These are phyloP conservation scores for Pionites leucogaster DNA, from an alignment of 2,113 vertebrate species.

Conservation along the genomic window DNA sequence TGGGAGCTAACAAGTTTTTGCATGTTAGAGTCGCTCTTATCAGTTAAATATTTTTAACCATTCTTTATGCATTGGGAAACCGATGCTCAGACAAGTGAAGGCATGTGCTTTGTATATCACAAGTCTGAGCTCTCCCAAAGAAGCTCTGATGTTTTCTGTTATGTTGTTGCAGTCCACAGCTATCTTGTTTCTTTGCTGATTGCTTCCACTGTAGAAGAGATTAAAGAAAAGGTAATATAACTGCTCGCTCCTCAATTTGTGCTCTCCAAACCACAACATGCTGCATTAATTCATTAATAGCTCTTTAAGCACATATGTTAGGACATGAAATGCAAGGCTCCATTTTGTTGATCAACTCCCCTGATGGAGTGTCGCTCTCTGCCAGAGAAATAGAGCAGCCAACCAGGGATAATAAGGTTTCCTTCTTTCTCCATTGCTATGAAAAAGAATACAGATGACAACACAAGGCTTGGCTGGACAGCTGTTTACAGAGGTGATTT, in stretches of 20 bases:
- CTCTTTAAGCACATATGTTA: neutral
- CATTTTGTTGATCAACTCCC: accelerated
- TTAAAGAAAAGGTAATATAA: neutral
- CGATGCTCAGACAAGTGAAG: neutral
- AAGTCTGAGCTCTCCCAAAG: neutral
- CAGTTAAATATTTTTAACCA: neutral
- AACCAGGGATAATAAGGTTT: neutral
- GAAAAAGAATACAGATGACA: neutral
- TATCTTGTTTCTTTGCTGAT: neutral
- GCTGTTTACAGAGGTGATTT: neutral
- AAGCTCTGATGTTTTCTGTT: neutral
- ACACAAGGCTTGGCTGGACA: neutral
- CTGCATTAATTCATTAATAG: neutral
- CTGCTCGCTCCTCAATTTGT: neutral
- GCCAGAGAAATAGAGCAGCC: neutral
- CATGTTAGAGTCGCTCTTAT: neutral
- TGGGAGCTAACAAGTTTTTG: neutral
- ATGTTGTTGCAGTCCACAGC: neutral
- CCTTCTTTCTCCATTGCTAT: neutral
- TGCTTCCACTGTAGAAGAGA: neutral
- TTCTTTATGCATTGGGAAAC: neutral
- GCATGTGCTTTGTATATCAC: neutral
- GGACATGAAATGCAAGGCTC: neutral
- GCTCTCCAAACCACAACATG: neutral
- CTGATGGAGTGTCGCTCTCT: neutral